These are phyloP conservation scores for Osmerus eperlanus DNA, from an alignment of 2,113 vertebrate genomes.

Conservation along the genomic window DNA sequence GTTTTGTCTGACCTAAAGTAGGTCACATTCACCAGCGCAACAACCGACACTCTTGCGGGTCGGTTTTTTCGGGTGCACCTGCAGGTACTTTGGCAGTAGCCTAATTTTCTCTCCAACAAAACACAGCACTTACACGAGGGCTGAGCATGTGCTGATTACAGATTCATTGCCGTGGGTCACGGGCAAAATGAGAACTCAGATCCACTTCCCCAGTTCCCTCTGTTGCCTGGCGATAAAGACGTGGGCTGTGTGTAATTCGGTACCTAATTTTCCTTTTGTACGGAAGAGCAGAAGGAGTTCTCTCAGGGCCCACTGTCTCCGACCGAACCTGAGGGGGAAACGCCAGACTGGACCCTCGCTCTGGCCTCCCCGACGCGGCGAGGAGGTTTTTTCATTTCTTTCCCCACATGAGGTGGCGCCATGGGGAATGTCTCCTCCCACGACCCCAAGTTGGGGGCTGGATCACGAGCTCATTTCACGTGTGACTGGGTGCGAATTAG, in stretches of 20 bases:
- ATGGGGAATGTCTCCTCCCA: slow-evolving; percentile 46
- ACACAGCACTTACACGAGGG: slow-evolving; percentile 52
- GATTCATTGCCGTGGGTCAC: slow-evolving; percentile 52
- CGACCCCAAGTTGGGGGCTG: slow-evolving; percentile 53
- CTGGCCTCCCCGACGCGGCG: background rate
- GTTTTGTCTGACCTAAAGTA: slow-evolving; percentile 19
- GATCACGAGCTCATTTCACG: slow-evolving; percentile 76
- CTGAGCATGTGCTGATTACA: slow-evolving; percentile 65
- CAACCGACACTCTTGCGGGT: slow-evolving; percentile 7
- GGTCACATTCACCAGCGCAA: slow-evolving; percentile 8
- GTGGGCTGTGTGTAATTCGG: slow-evolving; percentile 58
- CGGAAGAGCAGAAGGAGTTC: slow-evolving; percentile 39
- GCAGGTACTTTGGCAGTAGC: slow-evolving; percentile 26
- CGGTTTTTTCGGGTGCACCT: background rate
- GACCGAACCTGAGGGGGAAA: slow-evolving; percentile 30
- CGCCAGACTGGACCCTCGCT: slow-evolving; percentile 22
- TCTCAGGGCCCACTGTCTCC: slow-evolving; percentile 11
- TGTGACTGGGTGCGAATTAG: slow-evolving; percentile 76
- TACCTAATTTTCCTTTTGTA: slow-evolving; percentile 46
- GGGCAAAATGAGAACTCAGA: slow-evolving; percentile 43
- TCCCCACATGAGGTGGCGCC: slow-evolving; percentile 49
- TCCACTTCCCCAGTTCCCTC: slow-evolving; percentile 37
- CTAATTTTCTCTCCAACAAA: slow-evolving; percentile 39
- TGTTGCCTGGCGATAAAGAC: slow-evolving; percentile 61
- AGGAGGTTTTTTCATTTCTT: slow-evolving; percentile 62